These are phyloP conservation scores for Gnathonemus echidnorhynchus DNA, from an alignment of 2,113 vertebrate species.

Conservation along the genomic window DNA sequence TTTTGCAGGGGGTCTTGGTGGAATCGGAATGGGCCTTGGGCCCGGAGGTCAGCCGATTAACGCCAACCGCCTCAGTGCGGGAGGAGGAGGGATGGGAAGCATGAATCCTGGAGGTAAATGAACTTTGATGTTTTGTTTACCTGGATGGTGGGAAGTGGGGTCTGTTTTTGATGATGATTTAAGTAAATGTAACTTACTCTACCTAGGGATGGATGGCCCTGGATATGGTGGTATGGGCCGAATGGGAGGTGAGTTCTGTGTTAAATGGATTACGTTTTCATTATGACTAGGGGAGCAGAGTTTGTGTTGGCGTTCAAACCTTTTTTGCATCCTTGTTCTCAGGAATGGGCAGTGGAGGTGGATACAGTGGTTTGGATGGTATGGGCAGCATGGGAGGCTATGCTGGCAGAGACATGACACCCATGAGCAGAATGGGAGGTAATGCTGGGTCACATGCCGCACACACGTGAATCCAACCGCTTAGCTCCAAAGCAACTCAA, in stretches of 20 bases:
- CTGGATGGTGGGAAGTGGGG: background rate
- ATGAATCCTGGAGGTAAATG: slow-evolving; percentile 82
- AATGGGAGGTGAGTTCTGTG: slow-evolving; percentile 67
- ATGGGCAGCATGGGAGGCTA: slow-evolving; percentile 86
- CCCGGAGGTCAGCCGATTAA: slow-evolving; percentile 93
- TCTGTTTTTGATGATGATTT: background rate
- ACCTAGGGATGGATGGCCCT: slow-evolving; percentile 77
- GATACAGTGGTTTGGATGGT: slow-evolving; percentile 80
- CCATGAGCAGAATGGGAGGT: slow-evolving; percentile 88
- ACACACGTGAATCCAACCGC: background rate
- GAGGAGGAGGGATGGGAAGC: slow-evolving; percentile 68
- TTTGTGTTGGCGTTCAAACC: slow-evolving; percentile 91
- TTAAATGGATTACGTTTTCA: background rate
- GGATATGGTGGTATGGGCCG: slow-evolving; percentile 84
- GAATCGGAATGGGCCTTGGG: slow-evolving; percentile 94
- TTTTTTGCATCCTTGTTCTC: slow-evolving; percentile 90
- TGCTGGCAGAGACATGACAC: slow-evolving; percentile 64
- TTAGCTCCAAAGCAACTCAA: background rate
- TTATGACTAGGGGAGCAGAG: background rate
- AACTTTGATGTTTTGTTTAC: background rate
- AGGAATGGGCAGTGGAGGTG: slow-evolving; percentile 38
- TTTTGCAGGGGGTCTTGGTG: slow-evolving; percentile 81
- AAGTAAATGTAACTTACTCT: background rate
- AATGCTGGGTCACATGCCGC: slow-evolving; percentile 3
- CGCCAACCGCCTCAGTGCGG: slow-evolving; percentile 75